A percentile compares a stretch with the other conserved stretches of the same genome.
phyloP scores from a whole-genome alignment of 2,888 invertebrate genomes.

The Epirrita christyi region DNA sequence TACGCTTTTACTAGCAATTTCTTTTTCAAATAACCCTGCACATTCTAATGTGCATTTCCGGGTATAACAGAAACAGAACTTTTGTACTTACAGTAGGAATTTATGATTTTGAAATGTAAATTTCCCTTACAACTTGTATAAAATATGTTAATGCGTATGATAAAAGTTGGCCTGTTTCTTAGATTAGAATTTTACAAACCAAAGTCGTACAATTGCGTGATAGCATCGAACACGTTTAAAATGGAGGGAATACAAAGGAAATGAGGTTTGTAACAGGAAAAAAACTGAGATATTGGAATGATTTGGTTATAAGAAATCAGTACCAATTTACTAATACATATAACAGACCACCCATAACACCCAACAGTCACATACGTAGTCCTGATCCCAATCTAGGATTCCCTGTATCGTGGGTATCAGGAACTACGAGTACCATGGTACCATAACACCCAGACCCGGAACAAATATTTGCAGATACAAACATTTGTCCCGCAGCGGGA shows the following conservation, averaged over 20 bases:
- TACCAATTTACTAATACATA: no score
- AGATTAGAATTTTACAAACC: slow-evolving; percentile 27
- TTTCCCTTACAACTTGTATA: slow-evolving; percentile 35
- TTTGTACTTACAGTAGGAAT: slow-evolving; percentile 21
- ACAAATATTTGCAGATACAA: no score
- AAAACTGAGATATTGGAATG: no score
- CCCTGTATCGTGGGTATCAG: no score
- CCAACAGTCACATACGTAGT: no score
- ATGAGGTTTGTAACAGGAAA: background rate
- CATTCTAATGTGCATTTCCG: slow-evolving; percentile 17
- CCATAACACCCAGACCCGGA: no score
- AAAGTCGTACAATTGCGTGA: background rate
- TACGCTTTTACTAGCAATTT: background rate
- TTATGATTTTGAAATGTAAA: slow-evolving; percentile 38
- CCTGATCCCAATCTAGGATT: no score
- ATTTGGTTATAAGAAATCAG: no score
- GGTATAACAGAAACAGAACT: slow-evolving; percentile 12
- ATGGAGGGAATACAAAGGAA: background rate
- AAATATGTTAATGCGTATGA: slow-evolving; percentile 39
- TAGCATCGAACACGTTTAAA: background rate
- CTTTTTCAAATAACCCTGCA: slow-evolving; percentile 1
- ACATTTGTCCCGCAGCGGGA: no score
- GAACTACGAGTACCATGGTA: no score
- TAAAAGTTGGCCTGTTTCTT: slow-evolving; percentile 28
- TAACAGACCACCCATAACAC: no score